Evolutionary conservation across 2,888 invertebrate species (phyloP), one percentile per base, ranked within the genome.

Genomic region (Acanthosepion esculentum): DNA sequence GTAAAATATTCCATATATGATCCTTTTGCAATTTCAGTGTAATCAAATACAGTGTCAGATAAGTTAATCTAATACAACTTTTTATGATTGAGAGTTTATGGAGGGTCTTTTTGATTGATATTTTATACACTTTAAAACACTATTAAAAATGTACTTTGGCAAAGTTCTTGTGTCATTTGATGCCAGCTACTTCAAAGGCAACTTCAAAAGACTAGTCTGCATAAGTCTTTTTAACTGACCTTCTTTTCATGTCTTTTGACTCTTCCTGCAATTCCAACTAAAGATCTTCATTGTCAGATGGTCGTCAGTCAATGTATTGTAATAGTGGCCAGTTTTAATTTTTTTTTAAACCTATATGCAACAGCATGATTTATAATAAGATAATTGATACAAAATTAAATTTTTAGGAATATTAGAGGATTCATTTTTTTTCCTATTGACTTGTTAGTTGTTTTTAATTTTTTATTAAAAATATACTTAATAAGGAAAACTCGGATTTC

Each of bases 91-190:
- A 33, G 15, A 78, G 33, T 12, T n/a, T 33, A 12, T 33, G n/a
- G 18, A 78, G n/a, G 78, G n/a, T 78, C 78, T 78, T 78, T 41
- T n/a, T 78, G n/a, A 78, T 78, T n/a, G 78, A 78, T 78, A 33
- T 59, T 59, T 59, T 23, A 59, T 59, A 59, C 59, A 59, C 78
- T 78, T 78, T 78, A 78, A 78, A 78, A 33, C 33, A 33, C 78
- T 33, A 78, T 78, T 78, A n/a, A 78, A 78, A 78, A 78, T 78
- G 78, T 78, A 33, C 78, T 78, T 78, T n/a, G 78, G n/a, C 78
- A 78, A 78, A 18, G 5, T 78, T 78, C 78, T n/a, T 15, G n/a
- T 33, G 78, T 33, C 78, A 33, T 78, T 78, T 78, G 78, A 78
- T 78, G 78, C 78, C n/a, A n/a, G 18, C 78, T 33, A 78, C 78